These are phyloP conservation scores for Chouioia cunea DNA, from an alignment of 2,888 invertebrate genomes.

Conservation along the genomic window DNA sequence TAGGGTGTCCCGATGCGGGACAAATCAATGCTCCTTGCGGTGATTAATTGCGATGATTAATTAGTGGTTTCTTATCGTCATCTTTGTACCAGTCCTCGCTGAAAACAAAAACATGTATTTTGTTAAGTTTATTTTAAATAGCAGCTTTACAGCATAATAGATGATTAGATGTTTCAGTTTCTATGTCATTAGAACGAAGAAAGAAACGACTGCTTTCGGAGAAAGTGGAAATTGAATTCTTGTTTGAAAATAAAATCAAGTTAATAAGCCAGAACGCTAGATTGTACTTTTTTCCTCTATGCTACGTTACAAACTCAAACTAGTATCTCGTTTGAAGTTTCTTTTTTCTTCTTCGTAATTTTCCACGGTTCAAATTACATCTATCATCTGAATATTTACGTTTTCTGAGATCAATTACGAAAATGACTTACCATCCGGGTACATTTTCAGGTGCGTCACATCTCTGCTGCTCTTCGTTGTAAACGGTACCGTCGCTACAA, in stretches of 20 bases:
- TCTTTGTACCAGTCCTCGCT: constrained; percentile 93
- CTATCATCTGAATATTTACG: no score
- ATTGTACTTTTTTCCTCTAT: no score
- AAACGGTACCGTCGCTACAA: constrained; percentile 89
- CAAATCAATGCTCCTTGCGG: constrained; percentile 54
- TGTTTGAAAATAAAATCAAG: background rate
- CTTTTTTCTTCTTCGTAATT: no score
- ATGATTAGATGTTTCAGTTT: no score
- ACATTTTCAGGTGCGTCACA: constrained; percentile 94
- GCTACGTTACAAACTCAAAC: no score
- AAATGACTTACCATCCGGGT: constrained; percentile 81
- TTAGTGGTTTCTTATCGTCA: constrained; percentile 71
- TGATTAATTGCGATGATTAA: constrained; percentile 22
- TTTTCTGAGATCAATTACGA: no score
- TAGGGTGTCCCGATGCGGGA: constrained; percentile 67
- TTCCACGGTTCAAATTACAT: no score
- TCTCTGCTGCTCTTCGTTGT: constrained; percentile 85
- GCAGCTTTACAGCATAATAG: no score
- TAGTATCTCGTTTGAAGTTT: no score
- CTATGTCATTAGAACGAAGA: constrained; percentile 22
- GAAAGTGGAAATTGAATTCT: constrained; percentile 14
- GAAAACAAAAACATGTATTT: constrained; percentile 59
- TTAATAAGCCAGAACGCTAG: background rate
- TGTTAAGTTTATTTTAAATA: no score
- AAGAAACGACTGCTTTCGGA: constrained; percentile 13